Conservation (phyloP, 2,113 vertebrate species). For the Chloebia gouldiae region DNA sequence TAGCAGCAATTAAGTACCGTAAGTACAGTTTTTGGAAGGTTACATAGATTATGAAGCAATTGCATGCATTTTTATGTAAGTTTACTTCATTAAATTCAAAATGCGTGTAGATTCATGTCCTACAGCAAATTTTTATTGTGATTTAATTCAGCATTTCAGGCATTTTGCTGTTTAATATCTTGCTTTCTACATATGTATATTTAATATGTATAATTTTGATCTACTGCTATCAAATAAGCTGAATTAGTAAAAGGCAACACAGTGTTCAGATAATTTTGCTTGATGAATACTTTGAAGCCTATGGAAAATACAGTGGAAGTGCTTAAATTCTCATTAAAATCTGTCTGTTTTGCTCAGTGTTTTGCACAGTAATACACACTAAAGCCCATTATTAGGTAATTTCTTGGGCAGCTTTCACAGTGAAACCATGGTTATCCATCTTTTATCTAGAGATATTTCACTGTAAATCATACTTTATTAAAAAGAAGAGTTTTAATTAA, state of each 20-base stretch:
- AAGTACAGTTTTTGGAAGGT: not conserved
- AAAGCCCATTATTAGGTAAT: not conserved
- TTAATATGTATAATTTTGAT: not conserved
- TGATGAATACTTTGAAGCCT: not conserved
- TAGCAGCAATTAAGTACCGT: not conserved
- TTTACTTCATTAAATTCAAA: slow-evolving; percentile 20
- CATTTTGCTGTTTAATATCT: not conserved
- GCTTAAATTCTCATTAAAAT: not conserved
- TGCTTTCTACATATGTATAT: not conserved
- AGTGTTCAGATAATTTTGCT: not conserved
- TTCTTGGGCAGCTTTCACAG: not conserved
- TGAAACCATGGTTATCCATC: not conserved
- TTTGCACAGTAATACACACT: not conserved
- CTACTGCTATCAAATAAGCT: not conserved
- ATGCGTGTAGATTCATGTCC: not conserved
- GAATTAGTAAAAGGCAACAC: not conserved
- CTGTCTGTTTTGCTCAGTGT: not conserved
- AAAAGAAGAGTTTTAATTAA: not conserved
- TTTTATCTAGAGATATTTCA: not conserved
- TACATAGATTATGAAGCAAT: not conserved
- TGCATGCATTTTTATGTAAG: not conserved
- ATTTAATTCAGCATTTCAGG: not conserved
- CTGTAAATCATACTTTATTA: not conserved
- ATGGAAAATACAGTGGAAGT: not conserved
- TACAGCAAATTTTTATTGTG: not conserved